These are phyloP conservation scores for Dendrocincla fuliginosa DNA, from an alignment of 2,797 vertebrate genomes.

Conservation along the genomic window DNA sequence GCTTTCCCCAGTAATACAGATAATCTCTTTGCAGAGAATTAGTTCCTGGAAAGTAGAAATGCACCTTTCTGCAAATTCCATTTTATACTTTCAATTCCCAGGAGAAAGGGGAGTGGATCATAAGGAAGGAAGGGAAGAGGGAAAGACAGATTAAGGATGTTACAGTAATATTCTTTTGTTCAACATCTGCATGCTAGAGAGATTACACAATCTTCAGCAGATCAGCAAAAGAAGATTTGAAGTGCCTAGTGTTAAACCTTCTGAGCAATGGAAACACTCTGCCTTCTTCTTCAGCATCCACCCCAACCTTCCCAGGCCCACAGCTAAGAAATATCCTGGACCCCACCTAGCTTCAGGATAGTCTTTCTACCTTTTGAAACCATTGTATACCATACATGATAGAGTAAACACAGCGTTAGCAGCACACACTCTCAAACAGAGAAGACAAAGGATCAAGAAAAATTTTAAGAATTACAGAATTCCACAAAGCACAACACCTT, in stretches of 20 bases:
- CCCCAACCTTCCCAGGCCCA: not conserved
- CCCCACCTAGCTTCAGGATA: not conserved
- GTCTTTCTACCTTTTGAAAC: not conserved
- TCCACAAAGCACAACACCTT: not conserved
- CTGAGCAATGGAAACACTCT: conserved; percentile 68
- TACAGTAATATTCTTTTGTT: conserved; percentile 89
- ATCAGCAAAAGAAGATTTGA: conserved; percentile 86
- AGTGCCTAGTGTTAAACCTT: conserved; percentile 82
- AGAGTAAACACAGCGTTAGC: not conserved
- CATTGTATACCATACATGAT: not conserved
- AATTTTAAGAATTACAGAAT: not conserved
- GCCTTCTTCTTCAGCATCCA: not conserved
- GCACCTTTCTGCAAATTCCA: conserved; percentile 85
- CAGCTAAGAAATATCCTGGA: not conserved
- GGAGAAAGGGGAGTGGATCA: conserved; percentile 76
- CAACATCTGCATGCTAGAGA: conserved; percentile 84
- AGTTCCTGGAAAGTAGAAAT: conserved; percentile 81
- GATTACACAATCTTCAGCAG: conserved; percentile 89
- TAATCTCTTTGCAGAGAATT: conserved; percentile 79
- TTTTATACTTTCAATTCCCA: conserved; percentile 85
- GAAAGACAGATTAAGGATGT: conserved; percentile 90
- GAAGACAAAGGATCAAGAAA: not conserved
- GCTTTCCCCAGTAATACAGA: conserved; percentile 77
- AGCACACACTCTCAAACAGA: not conserved
- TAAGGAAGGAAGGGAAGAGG: conserved; percentile 80